phyloP scores from a whole-genome alignment of 2,888 invertebrate species.

The Orthosia gracilis region DNA sequence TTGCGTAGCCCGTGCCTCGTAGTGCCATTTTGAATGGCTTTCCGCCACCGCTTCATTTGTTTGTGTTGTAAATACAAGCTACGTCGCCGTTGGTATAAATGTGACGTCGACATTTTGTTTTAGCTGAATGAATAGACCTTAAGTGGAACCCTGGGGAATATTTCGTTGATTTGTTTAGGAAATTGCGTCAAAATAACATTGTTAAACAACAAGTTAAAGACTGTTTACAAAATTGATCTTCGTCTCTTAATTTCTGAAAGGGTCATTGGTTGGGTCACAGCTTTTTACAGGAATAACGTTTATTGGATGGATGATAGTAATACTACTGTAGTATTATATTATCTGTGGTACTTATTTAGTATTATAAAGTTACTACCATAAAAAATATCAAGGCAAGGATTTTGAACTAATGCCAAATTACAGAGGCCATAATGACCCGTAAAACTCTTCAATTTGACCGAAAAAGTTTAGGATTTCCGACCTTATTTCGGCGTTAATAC shows the following conservation, averaged over 20 bases:
- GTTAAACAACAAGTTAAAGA: neutral
- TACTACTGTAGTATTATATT: neutral
- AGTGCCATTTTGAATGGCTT: constrained; percentile 61
- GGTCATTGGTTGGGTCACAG: neutral
- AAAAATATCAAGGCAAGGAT: too few species aligned
- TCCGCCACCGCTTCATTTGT: constrained; percentile 63
- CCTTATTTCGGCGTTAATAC: neutral
- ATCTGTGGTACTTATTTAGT: too few species aligned
- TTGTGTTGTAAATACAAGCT: constrained; percentile 56
- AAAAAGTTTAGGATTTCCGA: neutral
- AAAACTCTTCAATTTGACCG: neutral
- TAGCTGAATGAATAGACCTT: constrained; percentile 37
- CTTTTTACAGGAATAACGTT: neutral
- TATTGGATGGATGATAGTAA: neutral
- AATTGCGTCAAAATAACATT: constrained; percentile 8
- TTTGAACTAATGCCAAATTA: too few species aligned
- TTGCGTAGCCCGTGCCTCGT: constrained; percentile 62
- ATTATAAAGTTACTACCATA: too few species aligned
- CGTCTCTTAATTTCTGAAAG: neutral
- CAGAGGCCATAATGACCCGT: neutral
- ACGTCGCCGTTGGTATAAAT: constrained; percentile 38
- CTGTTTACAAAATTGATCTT: neutral
- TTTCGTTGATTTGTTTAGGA: constrained; percentile 18
- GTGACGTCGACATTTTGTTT: constrained; percentile 43
- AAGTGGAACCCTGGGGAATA: constrained; percentile 23